These are phyloP conservation scores for Dryadula phaetusa DNA, from an alignment of 2,888 invertebrate genomes.

Conservation along the genomic window DNA sequence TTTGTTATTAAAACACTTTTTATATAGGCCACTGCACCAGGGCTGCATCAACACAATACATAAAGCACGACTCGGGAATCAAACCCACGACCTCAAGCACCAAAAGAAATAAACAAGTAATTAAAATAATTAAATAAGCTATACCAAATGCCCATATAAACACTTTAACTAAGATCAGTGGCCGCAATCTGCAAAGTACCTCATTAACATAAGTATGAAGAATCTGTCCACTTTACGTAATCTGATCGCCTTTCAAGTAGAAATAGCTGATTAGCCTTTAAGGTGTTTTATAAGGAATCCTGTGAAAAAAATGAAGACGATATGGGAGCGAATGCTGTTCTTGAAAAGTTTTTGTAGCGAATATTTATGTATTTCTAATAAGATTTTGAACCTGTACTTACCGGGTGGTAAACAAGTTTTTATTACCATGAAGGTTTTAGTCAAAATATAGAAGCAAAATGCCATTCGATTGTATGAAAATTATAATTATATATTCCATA, in stretches of 20 bases:
- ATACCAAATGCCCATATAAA: slow-evolving; percentile 28
- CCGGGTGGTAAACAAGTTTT: not conserved
- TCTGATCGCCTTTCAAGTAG: slow-evolving; percentile 18
- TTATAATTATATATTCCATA: too few species aligned
- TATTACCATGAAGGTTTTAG: not conserved
- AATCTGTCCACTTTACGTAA: slow-evolving; percentile 18
- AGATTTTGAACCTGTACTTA: not conserved
- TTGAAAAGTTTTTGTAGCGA: not conserved
- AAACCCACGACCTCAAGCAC: not conserved
- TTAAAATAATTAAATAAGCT: slow-evolving; percentile 13
- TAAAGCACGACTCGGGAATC: not conserved
- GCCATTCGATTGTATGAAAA: too few species aligned
- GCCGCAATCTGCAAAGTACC: slow-evolving; percentile 14
- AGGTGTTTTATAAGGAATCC: slow-evolving; percentile 8
- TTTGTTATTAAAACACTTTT: too few species aligned
- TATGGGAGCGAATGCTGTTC: not conserved
- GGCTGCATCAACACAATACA: too few species aligned
- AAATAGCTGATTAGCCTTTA: slow-evolving; percentile 10
- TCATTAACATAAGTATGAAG: slow-evolving; percentile 28
- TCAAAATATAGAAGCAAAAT: too few species aligned
- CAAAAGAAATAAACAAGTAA: not conserved
- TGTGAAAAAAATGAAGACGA: slow-evolving; percentile 17
- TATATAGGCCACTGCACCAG: too few species aligned
- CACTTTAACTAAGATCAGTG: slow-evolving; percentile 32
- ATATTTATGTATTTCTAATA: not conserved